These are phyloP conservation scores for Bombus difficillimus DNA, from an alignment of 1,140 invertebrate genomes.

Conservation along the genomic window DNA sequence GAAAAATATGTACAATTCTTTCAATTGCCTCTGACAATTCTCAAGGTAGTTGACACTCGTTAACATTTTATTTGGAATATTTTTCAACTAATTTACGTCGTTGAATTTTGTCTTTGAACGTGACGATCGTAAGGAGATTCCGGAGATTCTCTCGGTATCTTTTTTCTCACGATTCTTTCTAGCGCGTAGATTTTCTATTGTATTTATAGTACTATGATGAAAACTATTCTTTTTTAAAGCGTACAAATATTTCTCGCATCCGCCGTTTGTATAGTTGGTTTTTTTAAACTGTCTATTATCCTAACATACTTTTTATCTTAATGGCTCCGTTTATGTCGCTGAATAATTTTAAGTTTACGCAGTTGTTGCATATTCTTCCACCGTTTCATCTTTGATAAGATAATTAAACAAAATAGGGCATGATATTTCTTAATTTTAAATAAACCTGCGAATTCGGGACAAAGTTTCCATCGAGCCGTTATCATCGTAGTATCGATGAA, in stretches of 20 bases:
- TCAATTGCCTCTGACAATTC: too few relatives aligned
- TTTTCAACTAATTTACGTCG: not conserved
- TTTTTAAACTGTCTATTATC: not conserved
- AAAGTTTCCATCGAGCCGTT: too few relatives aligned
- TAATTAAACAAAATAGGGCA: too few relatives aligned
- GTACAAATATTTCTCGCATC: not conserved
- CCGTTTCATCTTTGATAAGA: not conserved
- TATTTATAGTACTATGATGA: not conserved
- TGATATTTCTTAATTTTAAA: not conserved
- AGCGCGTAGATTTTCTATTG: not conserved
- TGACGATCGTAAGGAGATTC: not conserved
- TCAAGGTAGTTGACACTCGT: too few relatives aligned
- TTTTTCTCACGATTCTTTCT: not conserved
- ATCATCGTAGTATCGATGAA: not conserved
- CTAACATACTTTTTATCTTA: too few relatives aligned
- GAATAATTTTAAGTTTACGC: not conserved
- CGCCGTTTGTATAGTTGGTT: not conserved
- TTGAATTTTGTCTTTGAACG: not conserved
- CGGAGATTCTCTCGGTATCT: not conserved
- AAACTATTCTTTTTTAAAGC: not conserved
- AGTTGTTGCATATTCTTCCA: not conserved
- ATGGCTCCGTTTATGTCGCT: too few relatives aligned
- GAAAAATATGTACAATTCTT: too few relatives aligned
- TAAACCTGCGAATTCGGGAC: not conserved
- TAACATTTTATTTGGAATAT: too few relatives aligned